Evolutionary conservation across 2,888 invertebrate species (phyloP), one percentile per base, ranked within the genome.

Genomic region (Helobdella robusta): DNA sequence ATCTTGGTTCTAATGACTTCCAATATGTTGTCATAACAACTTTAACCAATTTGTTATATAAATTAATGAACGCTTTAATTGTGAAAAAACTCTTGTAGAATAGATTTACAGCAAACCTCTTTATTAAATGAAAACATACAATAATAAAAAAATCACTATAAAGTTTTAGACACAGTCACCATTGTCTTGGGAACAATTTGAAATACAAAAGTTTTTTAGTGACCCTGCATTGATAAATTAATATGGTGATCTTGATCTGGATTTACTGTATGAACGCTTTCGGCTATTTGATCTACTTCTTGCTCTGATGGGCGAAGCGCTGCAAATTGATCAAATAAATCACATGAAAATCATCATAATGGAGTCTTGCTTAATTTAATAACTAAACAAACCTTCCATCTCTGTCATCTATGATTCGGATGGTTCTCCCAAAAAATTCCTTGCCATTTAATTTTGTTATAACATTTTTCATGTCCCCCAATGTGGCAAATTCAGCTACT

Each of bases 371-470:
- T 1, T 30, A 1, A 1, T 1, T 25, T 30, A 30, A 25, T n/a
- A 3, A 23, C 5, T 25, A 8, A 25, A 56, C 56, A 5, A 6
- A 62, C 62, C 62, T 62, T 18, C 46, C 28, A 3, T 62, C 50
- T 18, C 62, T 36, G 40, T 64, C 64, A 15, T 64, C 64, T 2
- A 64, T 50, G 25, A 64, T 54, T 23, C 64, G 32, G 64, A 64
- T 56, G 36, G 36, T 54, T n/a, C 64, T 54, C 20, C 64, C 64
- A 40, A 44, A 56, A 30, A 64, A 56, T n/a, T 64, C 64, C 40
- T 54, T 64, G n/a, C 56, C 64, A n/a, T 64, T 56, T 28, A 64
- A 56, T 56, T 64, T 64, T 4, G 54, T 56, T 32, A 64, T 64
- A 40, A 56, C 64, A 30, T 54, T 56, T 40, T 64, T 64, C 64